phyloP scores from a whole-genome alignment of 2,888 invertebrate genomes.

The Lycocerus yunnanus region DNA sequence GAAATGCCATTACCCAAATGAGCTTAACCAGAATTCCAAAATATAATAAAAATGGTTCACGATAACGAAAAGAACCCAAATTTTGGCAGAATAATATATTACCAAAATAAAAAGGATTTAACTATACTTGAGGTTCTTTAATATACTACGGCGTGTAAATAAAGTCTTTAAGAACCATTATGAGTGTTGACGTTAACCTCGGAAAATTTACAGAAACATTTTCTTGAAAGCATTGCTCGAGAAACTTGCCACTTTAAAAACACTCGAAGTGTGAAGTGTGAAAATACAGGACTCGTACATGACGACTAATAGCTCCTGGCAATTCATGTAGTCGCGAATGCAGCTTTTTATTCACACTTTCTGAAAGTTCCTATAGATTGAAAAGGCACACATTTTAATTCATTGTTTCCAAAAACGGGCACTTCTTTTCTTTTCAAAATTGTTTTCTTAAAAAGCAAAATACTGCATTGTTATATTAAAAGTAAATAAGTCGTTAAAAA shows the following conservation, averaged over 20 bases:
- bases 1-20: not conserved
- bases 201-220: conserved; percentile 24
- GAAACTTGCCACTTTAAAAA: conserved; percentile 23
- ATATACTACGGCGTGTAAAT: conserved; percentile 10
- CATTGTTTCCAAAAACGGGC: conserved; percentile 1
- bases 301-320: conserved; percentile 27
- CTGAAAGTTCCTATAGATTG: conserved; percentile 17
- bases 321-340: conserved; percentile 21
- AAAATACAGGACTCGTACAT: conserved; percentile 27
- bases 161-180: conserved; percentile 20
- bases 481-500: not conserved
- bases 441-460: not conserved
- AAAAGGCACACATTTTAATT: conserved; percentile 21
- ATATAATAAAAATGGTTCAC: not conserved
- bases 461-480: not conserved
- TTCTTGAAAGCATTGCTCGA: conserved; percentile 24
- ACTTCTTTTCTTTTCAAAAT: not conserved
- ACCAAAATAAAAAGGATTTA: conserved; percentile 1
- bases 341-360: conserved; percentile 25
- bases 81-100: not conserved
- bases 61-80: not conserved
- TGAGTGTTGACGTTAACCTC: conserved; percentile 26
- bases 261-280: conserved; percentile 23
- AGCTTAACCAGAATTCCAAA: not conserved
- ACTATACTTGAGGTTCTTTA: conserved; percentile 11